Percentiles rank a stretch among this genome's conserved stretches.
Conservation (phyloP, 2,113 vertebrate species). For the Hassar affinis region DNA sequence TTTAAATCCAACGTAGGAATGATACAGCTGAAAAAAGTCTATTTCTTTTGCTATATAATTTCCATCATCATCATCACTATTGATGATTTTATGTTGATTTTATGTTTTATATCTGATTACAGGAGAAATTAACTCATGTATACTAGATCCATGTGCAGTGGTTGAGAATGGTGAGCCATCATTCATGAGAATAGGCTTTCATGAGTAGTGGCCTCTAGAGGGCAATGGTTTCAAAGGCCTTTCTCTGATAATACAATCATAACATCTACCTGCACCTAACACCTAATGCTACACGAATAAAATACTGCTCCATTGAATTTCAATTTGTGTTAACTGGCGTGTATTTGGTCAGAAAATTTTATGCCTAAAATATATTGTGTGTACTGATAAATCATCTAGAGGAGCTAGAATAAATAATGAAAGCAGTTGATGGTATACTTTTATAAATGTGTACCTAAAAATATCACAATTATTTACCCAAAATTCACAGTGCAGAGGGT, state of each 20-base stretch:
- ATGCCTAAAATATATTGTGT: neutral
- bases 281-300: conserved; percentile 13
- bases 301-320: conserved; percentile 10
- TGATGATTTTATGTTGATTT: no score
- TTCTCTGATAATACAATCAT: conserved; percentile 29
- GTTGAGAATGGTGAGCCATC: conserved; percentile 3
- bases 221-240: conserved; percentile 61
- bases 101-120: neutral
- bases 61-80: neutral
- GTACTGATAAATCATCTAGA: conserved; percentile 9
- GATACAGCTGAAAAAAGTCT: neutral
- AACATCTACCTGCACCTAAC: conserved; percentile 38
- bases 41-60: neutral
- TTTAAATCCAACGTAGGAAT: neutral
- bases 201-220: conserved; percentile 58
- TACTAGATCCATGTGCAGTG: neutral
- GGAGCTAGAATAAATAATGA: conserved; percentile 8
- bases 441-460: conserved; percentile 5
- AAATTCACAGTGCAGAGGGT: neutral
- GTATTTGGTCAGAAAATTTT: neutral
- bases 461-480: neutral
- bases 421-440: neutral
- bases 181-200: conserved; percentile 23
- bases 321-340: neutral
- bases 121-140: neutral